phyloP scores from a whole-genome alignment of 2,113 vertebrate species.

The Trogon surrucura region DNA sequence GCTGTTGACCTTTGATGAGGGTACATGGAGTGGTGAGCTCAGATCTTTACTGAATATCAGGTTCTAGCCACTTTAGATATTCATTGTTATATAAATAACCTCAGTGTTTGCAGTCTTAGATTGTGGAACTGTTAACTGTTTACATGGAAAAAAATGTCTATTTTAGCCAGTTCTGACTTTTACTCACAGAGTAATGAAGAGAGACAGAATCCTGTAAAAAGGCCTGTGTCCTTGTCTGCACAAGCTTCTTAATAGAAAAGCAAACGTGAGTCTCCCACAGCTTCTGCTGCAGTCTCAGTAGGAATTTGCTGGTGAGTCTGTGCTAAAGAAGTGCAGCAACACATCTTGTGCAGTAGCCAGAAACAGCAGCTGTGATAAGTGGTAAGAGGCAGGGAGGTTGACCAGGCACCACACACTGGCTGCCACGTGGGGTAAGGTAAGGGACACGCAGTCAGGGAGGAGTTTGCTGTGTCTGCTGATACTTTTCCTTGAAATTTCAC shows the following conservation, averaged over 20 bases:
- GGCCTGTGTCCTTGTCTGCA: neutral
- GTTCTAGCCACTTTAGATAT: neutral
- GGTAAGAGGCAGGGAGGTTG: neutral
- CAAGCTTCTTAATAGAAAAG: neutral
- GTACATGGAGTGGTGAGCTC: neutral
- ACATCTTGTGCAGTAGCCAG: neutral
- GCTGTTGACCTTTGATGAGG: neutral
- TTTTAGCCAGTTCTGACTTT: neutral
- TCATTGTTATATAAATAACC: neutral
- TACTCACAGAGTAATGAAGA: neutral
- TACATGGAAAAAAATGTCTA: neutral
- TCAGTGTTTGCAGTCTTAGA: neutral
- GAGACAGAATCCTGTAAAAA: neutral
- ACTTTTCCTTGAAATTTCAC: neutral
- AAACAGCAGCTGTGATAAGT: neutral
- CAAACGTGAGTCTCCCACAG: rapidly evolving
- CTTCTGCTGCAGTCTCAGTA: neutral
- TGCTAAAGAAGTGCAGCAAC: neutral
- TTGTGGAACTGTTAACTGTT: neutral
- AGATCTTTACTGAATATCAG: neutral
- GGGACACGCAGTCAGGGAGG: neutral
- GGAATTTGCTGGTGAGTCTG: neutral
- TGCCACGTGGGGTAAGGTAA: neutral
- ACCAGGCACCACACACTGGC: neutral
- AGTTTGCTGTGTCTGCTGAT: neutral